Evolutionary conservation across 1,140 invertebrate genomes (phyloP).

Genomic region (Aphelinus atriplicis): DNA sequence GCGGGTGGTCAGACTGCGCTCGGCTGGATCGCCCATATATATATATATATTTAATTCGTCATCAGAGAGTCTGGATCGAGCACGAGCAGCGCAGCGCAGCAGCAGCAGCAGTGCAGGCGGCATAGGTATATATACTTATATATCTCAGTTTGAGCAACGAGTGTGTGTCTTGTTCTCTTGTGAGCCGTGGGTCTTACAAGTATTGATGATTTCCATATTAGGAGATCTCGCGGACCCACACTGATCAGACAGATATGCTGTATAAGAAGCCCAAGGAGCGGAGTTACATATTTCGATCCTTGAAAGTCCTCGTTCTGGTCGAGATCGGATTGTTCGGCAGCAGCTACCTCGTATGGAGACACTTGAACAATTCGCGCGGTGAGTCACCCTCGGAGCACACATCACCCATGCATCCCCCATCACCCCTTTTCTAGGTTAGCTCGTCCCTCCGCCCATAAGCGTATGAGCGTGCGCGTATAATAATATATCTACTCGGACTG

Average conservation of each 20-base stretch:
- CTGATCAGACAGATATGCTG: slow-evolving; percentile 57
- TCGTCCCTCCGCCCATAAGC: not conserved
- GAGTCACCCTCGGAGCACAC: slow-evolving; percentile 38
- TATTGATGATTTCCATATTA: slow-evolving; percentile 64
- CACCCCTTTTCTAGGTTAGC: not conserved
- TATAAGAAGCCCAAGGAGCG: slow-evolving; percentile 46
- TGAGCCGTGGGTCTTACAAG: not conserved
- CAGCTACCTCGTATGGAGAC: slow-evolving; percentile 50
- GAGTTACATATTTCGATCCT: slow-evolving; percentile 16
- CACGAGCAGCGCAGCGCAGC: too few relatives aligned
- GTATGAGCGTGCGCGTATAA: not conserved
- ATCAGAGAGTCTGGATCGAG: too few relatives aligned
- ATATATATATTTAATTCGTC: too few relatives aligned
- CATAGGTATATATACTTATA: too few relatives aligned
- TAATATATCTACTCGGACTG: not conserved
- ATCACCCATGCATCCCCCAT: not conserved
- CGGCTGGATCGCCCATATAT: too few relatives aligned
- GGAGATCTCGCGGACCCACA: slow-evolving; percentile 53
- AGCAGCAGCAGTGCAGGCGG: too few relatives aligned
- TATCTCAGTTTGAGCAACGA: too few relatives aligned
- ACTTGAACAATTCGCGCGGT: slow-evolving; percentile 59
- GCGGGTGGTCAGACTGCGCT: too few relatives aligned
- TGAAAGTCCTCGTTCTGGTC: slow-evolving; percentile 34
- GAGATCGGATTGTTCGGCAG: slow-evolving; percentile 45
- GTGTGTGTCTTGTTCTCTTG: too few relatives aligned